phyloP scores from a whole-genome alignment of 2,113 vertebrate genomes.

The Megaleporinus macrocephalus region DNA sequence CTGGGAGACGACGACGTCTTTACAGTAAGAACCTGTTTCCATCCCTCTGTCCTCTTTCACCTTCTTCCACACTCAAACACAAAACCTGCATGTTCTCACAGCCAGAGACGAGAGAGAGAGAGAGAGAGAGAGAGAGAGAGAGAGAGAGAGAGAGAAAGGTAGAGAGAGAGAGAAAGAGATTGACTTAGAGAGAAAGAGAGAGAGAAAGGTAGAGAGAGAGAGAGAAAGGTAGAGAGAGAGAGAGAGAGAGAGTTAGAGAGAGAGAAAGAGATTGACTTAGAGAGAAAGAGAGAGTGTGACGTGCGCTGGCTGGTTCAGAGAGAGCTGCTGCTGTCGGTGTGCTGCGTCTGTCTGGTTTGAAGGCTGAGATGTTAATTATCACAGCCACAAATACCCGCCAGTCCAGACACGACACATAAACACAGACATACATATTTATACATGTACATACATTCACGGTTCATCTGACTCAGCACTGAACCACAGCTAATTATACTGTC shows the following conservation, averaged over 20 bases:
- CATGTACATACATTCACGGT: constrained; percentile 13
- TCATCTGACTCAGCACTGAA: background rate
- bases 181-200: too few species aligned
- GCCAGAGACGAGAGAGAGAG: too few species aligned
- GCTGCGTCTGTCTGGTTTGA: constrained; percentile 46
- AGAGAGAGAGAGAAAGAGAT: too few species aligned
- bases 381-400: constrained; percentile 53
- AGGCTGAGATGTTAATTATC: constrained; percentile 53
- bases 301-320: constrained; percentile 33
- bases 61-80: background rate
- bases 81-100: background rate
- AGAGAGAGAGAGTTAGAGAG: too few species aligned
- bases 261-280: background rate
- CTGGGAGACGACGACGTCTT: constrained; percentile 98
- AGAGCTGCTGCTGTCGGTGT: constrained; percentile 45
- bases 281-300: background rate
- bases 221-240: background rate
- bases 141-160: too few species aligned
- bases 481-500: background rate
- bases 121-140: too few species aligned
- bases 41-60: background rate
- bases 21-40: constrained; percentile 78
- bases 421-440: constrained; percentile 31
- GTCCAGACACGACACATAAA: constrained; percentile 27
- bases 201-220: background rate